Percentiles rank a stretch among this genome's conserved stretches.
phyloP scores from a whole-genome alignment of 1,140 invertebrate genomes.

The Palaemon carinicauda region DNA sequence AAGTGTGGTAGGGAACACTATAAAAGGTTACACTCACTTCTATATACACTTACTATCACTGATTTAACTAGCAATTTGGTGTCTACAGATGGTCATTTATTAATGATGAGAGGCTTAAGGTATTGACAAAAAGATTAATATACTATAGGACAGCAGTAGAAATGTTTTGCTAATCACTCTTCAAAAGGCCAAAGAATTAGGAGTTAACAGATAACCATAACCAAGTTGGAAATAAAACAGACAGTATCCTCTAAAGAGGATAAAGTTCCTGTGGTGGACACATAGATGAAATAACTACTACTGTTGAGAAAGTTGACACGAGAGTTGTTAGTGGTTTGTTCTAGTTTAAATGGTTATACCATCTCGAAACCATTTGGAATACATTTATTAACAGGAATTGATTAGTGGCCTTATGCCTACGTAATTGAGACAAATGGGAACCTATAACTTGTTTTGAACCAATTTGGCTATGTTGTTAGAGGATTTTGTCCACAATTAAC shows the following conservation, averaged over 20 bases:
- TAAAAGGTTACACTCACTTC: neutral
- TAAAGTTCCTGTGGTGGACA: neutral
- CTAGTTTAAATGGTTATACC: too few species aligned
- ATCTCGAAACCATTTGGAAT: too few species aligned
- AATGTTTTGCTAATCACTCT: constrained; percentile 1
- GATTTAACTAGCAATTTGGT: neutral
- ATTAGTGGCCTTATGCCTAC: too few species aligned
- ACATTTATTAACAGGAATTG: too few species aligned
- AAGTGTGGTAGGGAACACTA: neutral
- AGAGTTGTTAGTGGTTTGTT: too few species aligned
- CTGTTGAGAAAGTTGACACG: too few species aligned
- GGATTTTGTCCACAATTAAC: too few species aligned
- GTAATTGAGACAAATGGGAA: too few species aligned
- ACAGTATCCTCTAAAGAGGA: neutral
- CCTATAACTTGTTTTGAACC: too few species aligned
- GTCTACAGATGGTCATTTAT: neutral
- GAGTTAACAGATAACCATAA: neutral
- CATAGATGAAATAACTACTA: too few species aligned
- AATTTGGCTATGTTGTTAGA: too few species aligned
- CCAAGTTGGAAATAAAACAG: neutral
- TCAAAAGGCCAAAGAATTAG: constrained; percentile 3
- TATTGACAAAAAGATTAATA: neutral
- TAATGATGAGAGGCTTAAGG: neutral
- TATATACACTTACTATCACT: neutral
- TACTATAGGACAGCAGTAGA: neutral